A percentile compares a stretch with the other conserved stretches of the same genome.
Conservation (phyloP, 2,797 vertebrate species). For the Octomys mimax region DNA sequence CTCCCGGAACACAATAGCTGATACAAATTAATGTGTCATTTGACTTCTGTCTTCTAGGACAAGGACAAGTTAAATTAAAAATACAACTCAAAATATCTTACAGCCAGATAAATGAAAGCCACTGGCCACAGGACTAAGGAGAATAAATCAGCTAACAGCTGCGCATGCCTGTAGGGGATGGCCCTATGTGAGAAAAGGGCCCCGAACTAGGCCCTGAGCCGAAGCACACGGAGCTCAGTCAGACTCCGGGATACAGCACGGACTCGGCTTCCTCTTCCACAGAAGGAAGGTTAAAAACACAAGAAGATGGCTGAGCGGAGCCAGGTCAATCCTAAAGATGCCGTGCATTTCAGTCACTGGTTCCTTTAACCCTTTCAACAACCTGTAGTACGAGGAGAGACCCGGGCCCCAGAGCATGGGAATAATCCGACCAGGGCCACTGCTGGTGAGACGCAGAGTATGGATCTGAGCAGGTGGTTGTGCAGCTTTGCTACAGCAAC, state of each 20-base stretch:
- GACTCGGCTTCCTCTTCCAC: not conserved
- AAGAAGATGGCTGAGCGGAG: not conserved
- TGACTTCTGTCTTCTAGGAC: constrained; percentile 20
- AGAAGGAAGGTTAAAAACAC: not conserved
- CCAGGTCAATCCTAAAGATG: not conserved
- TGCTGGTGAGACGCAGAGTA: not conserved
- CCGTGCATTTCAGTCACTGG: not conserved
- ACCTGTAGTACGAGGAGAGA: not conserved
- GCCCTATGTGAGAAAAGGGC: not conserved
- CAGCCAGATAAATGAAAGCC: not conserved
- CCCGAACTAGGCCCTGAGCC: not conserved
- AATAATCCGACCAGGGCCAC: not conserved
- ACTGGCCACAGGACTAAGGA: not conserved
- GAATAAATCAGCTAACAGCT: not conserved
- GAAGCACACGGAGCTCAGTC: not conserved
- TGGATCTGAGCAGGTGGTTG: no score
- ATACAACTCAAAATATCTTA: not conserved
- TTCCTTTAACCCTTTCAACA: not conserved
- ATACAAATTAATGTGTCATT: not conserved
- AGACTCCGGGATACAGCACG: not conserved
- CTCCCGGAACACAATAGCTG: not conserved
- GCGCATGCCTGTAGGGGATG: not conserved
- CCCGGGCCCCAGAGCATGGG: not conserved
- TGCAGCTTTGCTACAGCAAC: not conserved
- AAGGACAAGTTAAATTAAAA: not conserved